phyloP scores from a whole-genome alignment of 2,113 vertebrate genomes.

The Felis catus region F.catus_Fca126_mat1.0 CM031420.1:53427001-53427500 shows the following conservation, averaged over 20 bases:
- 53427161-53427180: background rate
- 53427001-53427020: background rate
- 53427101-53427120: background rate
- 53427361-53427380: background rate
- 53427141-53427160: background rate
- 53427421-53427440: no score
- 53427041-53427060: background rate
- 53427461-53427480: no score
- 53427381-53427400: background rate
- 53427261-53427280: background rate
- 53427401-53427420: no score
- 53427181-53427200: background rate
- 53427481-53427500: no score
- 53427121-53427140: background rate
- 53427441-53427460: no score
- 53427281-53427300: background rate
- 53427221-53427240: background rate
- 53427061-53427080: background rate
- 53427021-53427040: background rate
- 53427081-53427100: background rate
- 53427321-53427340: background rate
- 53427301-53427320: background rate
- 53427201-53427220: background rate
- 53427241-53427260: background rate
- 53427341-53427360: background rate